Conservation (phyloP, 1,140 invertebrate genomes). For the Dysdera silvatica region DNA sequence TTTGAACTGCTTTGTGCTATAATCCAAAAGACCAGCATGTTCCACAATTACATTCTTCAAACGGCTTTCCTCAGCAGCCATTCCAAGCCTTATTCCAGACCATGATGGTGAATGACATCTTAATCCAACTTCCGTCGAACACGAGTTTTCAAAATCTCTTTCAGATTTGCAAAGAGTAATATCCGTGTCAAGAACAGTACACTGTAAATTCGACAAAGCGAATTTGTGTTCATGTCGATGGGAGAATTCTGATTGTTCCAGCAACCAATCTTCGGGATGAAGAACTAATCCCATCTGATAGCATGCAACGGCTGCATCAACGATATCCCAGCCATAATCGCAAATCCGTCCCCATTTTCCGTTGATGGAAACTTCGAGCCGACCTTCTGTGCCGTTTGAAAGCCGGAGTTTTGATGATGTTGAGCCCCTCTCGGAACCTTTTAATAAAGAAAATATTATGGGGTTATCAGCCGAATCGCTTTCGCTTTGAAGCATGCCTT, state of each 20-base stretch:
- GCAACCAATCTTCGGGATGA: constrained; percentile 83
- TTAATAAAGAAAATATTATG: neutral
- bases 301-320: constrained; percentile 84
- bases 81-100: constrained; percentile 83
- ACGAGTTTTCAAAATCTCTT: constrained; percentile 77
- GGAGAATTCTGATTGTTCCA: constrained; percentile 52
- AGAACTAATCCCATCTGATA: constrained; percentile 88
- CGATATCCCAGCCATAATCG: constrained; percentile 89
- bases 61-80: constrained; percentile 72
- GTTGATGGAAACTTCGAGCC: constrained; percentile 60
- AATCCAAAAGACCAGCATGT: constrained; percentile 88
- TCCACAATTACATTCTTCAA: constrained; percentile 83
- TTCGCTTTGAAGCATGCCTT: constrained; percentile 65
- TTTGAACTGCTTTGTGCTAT: constrained; percentile 78
- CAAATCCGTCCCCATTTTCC: constrained; percentile 92
- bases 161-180: constrained; percentile 79
- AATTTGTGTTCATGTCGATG: constrained; percentile 34
- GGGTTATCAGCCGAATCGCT: neutral
- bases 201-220: constrained; percentile 69
- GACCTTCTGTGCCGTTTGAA: constrained; percentile 40
- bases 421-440: neutral
- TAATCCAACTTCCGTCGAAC: constrained; percentile 77
- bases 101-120: constrained; percentile 82
- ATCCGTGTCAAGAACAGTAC: constrained; percentile 85
- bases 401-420: constrained; percentile 23